Percentiles rank a stretch among this genome's conserved stretches.
phyloP scores from a whole-genome alignment of 1,140 invertebrate genomes.

The Physella acuta region DNA sequence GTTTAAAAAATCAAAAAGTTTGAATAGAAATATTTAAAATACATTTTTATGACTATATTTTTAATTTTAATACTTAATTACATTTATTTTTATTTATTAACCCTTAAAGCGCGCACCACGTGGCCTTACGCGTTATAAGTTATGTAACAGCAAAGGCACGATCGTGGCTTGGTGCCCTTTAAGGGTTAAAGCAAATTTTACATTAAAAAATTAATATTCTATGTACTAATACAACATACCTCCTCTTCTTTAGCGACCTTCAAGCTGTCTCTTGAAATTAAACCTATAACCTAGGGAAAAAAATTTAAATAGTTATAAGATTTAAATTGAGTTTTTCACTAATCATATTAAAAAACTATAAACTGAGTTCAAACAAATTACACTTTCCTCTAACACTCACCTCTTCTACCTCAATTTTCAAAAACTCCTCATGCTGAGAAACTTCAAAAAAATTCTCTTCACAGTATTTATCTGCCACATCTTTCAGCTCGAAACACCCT shows the following conservation, averaged over 20 bases:
- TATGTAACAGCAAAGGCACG: too few relatives aligned
- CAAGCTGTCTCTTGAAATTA: conserved; percentile 20
- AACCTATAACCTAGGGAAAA: conserved; percentile 13
- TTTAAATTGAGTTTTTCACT: neutral
- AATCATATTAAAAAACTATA: neutral
- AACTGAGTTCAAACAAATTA: neutral
- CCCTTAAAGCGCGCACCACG: too few relatives aligned
- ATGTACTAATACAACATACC: conserved; percentile 14
- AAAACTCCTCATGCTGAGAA: conserved; percentile 33
- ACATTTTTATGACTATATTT: too few relatives aligned
- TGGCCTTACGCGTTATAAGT: too few relatives aligned
- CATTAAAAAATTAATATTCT: too few relatives aligned
- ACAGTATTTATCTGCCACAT: conserved; percentile 29
- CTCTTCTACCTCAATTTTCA: conserved; percentile 28
- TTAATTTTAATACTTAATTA: too few relatives aligned
- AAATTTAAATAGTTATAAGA: neutral
- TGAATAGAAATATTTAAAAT: too few relatives aligned
- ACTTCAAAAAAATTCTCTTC: conserved; percentile 33
- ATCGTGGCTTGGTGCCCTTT: too few relatives aligned
- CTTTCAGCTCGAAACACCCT: conserved; percentile 30
- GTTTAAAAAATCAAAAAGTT: too few relatives aligned
- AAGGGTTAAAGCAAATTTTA: too few relatives aligned
- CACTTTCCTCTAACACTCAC: neutral
- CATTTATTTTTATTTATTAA: too few relatives aligned
- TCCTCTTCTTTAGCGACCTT: conserved; percentile 34